These are phyloP conservation scores for Psilopogon haemacephalus DNA, from an alignment of 2,113 vertebrate genomes.

Conservation along the genomic window DNA sequence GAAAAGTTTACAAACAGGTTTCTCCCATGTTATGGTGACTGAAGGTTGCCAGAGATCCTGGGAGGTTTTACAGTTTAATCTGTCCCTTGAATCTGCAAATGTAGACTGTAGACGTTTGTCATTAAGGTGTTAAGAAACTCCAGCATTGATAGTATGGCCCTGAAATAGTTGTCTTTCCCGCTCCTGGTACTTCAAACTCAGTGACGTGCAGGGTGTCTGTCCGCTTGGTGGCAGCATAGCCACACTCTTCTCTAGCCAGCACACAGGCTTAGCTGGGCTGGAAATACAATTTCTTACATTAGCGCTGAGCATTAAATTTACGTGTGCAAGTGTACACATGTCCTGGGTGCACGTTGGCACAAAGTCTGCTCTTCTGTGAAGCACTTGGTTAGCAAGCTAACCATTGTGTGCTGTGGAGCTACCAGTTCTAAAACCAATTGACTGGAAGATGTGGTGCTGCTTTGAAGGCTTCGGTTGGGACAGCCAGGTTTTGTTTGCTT, in stretches of 20 bases:
- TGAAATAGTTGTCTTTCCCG: not conserved
- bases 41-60: not conserved
- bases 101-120: not conserved
- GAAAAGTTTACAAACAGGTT: not conserved
- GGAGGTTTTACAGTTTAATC: not conserved
- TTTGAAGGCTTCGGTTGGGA: not conserved
- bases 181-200: not conserved
- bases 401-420: not conserved
- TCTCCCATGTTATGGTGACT: rapidly evolving
- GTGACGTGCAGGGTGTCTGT: not conserved
- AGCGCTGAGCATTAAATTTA: not conserved
- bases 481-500: not conserved
- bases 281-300: not conserved
- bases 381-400: not conserved
- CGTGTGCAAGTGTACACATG: not conserved
- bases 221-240: conserved; percentile 65
- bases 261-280: not conserved
- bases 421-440: not conserved
- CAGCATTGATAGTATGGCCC: not conserved
- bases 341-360: not conserved
- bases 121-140: not conserved
- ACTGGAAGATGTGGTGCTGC: rapidly evolving
- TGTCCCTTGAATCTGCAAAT: not conserved
- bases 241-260: not conserved
- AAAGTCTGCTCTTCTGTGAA: not conserved